Evolutionary conservation across 1,140 invertebrate species (phyloP).

Genomic region (Camponotus floridanus): DNA sequence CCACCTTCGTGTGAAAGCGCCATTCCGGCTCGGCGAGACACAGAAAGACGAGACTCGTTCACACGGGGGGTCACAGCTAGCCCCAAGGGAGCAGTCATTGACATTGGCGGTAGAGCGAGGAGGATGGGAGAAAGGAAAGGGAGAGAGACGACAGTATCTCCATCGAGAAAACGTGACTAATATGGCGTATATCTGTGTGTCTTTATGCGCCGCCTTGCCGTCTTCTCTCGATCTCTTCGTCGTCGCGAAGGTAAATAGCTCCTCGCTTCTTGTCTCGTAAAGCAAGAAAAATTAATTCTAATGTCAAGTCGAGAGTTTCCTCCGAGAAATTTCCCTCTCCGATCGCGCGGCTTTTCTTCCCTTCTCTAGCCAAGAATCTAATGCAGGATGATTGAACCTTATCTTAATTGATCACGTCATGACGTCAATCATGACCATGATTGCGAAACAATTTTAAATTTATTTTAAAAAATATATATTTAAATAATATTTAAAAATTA

Average conservation of each 20-base stretch:
- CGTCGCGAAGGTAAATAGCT: slow-evolving; percentile 16
- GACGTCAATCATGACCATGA: background rate
- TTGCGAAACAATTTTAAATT: slow-evolving; percentile 14
- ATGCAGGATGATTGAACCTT: background rate
- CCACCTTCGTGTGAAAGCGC: slow-evolving; percentile 80
- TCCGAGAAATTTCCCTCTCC: slow-evolving; percentile 13
- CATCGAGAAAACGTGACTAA: slow-evolving; percentile 76
- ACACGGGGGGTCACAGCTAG: slow-evolving; percentile 75
- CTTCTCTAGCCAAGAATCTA: background rate
- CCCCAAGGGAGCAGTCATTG: slow-evolving; percentile 81
- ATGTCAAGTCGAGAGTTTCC: slow-evolving; percentile 22
- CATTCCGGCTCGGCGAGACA: slow-evolving; percentile 66
- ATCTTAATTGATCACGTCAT: background rate
- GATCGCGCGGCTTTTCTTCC: background rate
- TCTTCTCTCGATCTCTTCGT: slow-evolving; percentile 62
- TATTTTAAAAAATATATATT: too few relatives aligned
- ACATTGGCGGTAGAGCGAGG: slow-evolving; percentile 77
- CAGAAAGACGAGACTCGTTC: slow-evolving; percentile 75
- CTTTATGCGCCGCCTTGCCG: slow-evolving; percentile 56
- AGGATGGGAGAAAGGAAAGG: slow-evolving; percentile 44
- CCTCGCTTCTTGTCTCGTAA: background rate
- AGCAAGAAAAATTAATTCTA: slow-evolving; percentile 40
- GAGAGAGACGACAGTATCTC: slow-evolving; percentile 16
- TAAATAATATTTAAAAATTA: too few relatives aligned
- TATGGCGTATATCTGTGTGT: slow-evolving; percentile 53